Percentiles rank a stretch among this genome's conserved stretches.
These are phyloP conservation scores for Phainopepla nitens DNA, from an alignment of 2,113 vertebrate genomes.

Conservation along the genomic window DNA sequence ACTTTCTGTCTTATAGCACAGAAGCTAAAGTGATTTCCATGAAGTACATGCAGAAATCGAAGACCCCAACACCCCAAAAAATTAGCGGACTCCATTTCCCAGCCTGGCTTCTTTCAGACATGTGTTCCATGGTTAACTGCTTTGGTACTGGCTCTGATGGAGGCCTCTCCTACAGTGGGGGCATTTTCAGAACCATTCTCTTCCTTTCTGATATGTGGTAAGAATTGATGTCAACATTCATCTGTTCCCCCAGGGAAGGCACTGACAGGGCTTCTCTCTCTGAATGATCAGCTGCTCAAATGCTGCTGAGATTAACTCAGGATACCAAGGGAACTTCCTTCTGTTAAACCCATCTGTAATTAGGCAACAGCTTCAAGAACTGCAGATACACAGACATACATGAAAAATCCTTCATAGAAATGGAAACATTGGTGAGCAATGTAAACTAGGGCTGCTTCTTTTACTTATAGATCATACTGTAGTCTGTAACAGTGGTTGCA, in stretches of 20 bases:
- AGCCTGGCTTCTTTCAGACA: neutral
- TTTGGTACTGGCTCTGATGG: neutral
- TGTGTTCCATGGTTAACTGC: neutral
- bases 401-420: neutral
- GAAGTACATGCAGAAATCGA: neutral
- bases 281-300: neutral
- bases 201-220: neutral
- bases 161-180: neutral
- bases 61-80: neutral
- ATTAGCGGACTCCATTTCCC: neutral
- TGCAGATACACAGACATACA: fast-evolving
- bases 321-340: neutral
- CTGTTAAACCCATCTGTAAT: neutral
- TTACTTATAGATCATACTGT: neutral
- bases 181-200: neutral
- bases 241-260: neutral
- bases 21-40: neutral
- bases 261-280: neutral
- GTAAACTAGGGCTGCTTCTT: neutral
- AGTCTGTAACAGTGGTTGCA: neutral
- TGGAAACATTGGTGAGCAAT: neutral
- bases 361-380: neutral
- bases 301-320: neutral
- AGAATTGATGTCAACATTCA: neutral
- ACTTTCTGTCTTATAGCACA: neutral